Base-by-base conservation (phyloP, 2,113 vertebrate species). In the Stegastes partitus region DNA sequence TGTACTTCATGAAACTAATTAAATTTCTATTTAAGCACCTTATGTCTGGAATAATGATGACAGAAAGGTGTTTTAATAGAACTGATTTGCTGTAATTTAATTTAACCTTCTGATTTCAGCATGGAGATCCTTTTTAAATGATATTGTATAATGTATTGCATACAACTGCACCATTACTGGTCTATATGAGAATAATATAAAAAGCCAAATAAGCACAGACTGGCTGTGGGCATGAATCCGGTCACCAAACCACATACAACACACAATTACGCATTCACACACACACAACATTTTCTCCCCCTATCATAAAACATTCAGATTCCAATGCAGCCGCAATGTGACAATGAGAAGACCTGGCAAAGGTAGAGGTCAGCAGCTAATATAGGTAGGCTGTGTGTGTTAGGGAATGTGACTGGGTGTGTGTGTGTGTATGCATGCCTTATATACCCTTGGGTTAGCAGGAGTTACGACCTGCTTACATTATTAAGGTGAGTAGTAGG, bases 401-500 rank as follows among this genome's bases (percentile, higher is more conserved):
- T 11, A 49, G 56, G 62, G 66, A 50, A 65, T 71, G 81, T 54
- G 50, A 68, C 71, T 76, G 64, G 75, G 63, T 83, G 77, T 86
- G 74, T 79, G n/a, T 79, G 37, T 85, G 69, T 70, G 59, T 67
- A 16, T 63, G 83, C 56, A 66, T 78, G 85, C 84, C 90, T 89
- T 86, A 87, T 81, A 89, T 82, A 91, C 89, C 90, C 86, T 91
- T 90, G 88, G 88, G 92, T 93, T 92, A 90, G 90, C 76, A 90
- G 89, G 87, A 92, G 91, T 92, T 91, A 92, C 51, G 90, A 91
- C 87, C 91, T 90, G 88, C 91, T 88, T 91, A 84, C 87, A 92
- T 92, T 93, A 94, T 93, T 92, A 92, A 92, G 91, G 90, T 92
- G 89, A 93, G 90, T 92, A 90, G 91, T 92, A 87, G 87, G 83